Percentiles rank a stretch among this genome's conserved stretches.
These are phyloP conservation scores for Drosophila tripunctata DNA, from an alignment of 2,888 invertebrate genomes.

Conservation along the genomic window DNA sequence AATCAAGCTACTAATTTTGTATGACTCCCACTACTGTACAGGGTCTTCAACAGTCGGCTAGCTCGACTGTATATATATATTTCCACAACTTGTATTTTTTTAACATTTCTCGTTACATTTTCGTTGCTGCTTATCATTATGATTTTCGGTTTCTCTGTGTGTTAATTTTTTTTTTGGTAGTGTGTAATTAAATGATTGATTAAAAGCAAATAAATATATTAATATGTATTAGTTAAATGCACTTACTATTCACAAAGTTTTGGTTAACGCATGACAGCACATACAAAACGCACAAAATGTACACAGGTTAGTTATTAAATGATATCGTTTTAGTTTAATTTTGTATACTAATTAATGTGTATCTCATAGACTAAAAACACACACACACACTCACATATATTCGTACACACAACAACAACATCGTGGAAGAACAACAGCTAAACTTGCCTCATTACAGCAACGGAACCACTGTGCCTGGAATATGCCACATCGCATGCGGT, in stretches of 20 bases:
- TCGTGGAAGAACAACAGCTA: conserved; percentile 8
- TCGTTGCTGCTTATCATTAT: not conserved
- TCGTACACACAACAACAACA: conserved; percentile 21
- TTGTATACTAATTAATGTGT: conserved; percentile 42
- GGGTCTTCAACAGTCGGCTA: too few relatives aligned
- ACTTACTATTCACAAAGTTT: conserved; percentile 25
- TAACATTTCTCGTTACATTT: conserved; percentile 1
- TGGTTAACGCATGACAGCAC: conserved; percentile 40
- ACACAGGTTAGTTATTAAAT: conserved; percentile 44
- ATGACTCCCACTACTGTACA: too few relatives aligned
- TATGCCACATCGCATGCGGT: conserved; percentile 71
- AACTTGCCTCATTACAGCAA: conserved; percentile 57
- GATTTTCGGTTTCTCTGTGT: conserved; percentile 18
- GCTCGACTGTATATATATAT: too few relatives aligned
- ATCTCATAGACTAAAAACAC: conserved; percentile 38
- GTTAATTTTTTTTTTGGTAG: conserved; percentile 20
- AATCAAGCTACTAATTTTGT: too few relatives aligned
- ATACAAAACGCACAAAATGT: conserved; percentile 4
- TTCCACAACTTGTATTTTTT: not conserved
- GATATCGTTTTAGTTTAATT: conserved; percentile 1
- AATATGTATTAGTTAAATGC: conserved; percentile 20
- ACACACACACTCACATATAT: conserved; percentile 8
- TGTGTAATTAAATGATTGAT: conserved; percentile 19
- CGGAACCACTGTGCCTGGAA: conserved; percentile 60
- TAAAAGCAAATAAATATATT: conserved; percentile 4